A percentile compares a stretch with the other conserved stretches of the same genome.
Evolutionary conservation across 2,888 invertebrate species (phyloP).

Genomic region (Cheiracanthium punctorium): DNA sequence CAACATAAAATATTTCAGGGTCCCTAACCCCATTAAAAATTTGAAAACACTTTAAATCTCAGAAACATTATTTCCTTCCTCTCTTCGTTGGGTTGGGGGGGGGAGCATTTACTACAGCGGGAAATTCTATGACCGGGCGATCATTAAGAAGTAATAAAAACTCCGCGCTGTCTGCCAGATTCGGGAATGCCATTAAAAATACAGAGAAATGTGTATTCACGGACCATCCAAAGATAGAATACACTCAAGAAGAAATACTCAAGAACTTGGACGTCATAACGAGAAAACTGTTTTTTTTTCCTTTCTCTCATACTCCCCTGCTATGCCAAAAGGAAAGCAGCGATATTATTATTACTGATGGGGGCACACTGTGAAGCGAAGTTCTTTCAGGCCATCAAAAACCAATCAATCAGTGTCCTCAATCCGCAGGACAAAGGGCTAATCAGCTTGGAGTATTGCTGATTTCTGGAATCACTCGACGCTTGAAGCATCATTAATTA

Average conservation of each 20-base stretch:
- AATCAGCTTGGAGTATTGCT: slow-evolving; percentile 42
- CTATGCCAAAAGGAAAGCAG: neutral
- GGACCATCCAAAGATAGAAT: neutral
- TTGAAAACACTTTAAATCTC: neutral
- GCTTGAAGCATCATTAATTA: neutral
- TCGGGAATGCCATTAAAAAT: neutral
- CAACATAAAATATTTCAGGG: neutral
- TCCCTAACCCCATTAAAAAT: neutral
- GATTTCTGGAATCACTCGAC: slow-evolving; percentile 1
- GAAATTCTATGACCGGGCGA: neutral
- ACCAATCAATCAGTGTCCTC: slow-evolving; percentile 49
- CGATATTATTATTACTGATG: slow-evolving; percentile 27
- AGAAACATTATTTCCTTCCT: neutral
- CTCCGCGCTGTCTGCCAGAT: neutral
- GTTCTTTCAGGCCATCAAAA: slow-evolving; percentile 42
- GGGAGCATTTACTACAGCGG: neutral
- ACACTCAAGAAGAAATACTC: neutral
- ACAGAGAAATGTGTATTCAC: neutral
- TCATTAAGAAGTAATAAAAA: slow-evolving; percentile 19
- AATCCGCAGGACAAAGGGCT: slow-evolving; percentile 30
- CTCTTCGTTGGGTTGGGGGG: too few relatives aligned
- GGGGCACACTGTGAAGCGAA: neutral
- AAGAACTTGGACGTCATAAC: slow-evolving; percentile 6
- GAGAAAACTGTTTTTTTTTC: neutral
- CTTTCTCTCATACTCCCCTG: neutral